phyloP scores from a whole-genome alignment of 2,113 vertebrate species.

The Sisor rabdophorus region DNA sequence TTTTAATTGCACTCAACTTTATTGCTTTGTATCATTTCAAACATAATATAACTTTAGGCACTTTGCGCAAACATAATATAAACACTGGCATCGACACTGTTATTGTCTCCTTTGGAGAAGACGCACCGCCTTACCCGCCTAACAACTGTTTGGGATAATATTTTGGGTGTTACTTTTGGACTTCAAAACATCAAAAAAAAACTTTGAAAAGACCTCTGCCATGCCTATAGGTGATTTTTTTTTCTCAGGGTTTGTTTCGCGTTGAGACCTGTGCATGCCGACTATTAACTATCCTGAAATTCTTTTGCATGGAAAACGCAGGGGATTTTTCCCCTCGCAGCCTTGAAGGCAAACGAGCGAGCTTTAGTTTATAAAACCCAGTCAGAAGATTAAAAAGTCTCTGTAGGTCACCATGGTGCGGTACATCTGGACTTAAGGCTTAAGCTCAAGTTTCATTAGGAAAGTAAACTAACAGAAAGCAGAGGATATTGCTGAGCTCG shows the following conservation, averaged over 20 bases:
- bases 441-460: conserved; percentile 33
- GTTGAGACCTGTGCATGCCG: neutral
- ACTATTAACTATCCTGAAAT: neutral
- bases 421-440: conserved; percentile 17
- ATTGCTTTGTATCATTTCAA: neutral
- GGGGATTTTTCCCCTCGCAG: no score
- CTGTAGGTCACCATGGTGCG: neutral
- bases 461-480: conserved; percentile 17
- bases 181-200: conserved; percentile 8
- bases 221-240: neutral
- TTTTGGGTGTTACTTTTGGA: conserved; percentile 13
- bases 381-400: neutral
- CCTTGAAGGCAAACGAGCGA: neutral
- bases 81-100: conserved; percentile 19
- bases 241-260: neutral
- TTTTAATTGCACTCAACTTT: neutral
- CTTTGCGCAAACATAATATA: conserved; percentile 3
- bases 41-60: neutral
- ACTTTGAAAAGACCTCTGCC: neutral
- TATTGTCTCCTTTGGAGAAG: conserved; percentile 21
- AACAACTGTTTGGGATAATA: conserved; percentile 20
- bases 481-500: conserved; percentile 15
- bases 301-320: neutral
- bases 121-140: conserved; percentile 20
- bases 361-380: neutral